These are phyloP conservation scores for Eulemur coronatus DNA, from an alignment of 2,797 vertebrate genomes.

Conservation along the genomic window DNA sequence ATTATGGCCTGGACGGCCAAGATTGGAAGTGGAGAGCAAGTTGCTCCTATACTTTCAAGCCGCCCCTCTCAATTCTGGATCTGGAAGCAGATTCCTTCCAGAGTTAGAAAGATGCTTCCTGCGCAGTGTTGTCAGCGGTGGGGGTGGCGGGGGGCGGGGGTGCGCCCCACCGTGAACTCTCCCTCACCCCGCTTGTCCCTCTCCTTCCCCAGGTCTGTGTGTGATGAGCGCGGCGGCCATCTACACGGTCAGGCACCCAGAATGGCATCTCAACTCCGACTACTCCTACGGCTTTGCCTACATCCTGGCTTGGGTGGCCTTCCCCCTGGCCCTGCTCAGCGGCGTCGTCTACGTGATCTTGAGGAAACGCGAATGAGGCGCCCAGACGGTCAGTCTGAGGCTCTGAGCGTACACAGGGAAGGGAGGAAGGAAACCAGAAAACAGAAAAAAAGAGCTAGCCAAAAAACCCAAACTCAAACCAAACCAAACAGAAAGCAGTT, in stretches of 20 bases:
- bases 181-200: not conserved
- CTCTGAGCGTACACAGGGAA: slow-evolving; percentile 76
- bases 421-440: slow-evolving; percentile 79
- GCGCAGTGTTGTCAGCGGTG: accelerated
- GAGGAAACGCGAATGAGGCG: slow-evolving; percentile 93
- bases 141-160: accelerated
- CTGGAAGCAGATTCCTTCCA: not conserved
- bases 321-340: slow-evolving; percentile 94
- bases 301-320: slow-evolving; percentile 95
- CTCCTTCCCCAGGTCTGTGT: slow-evolving; percentile 89
- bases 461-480: slow-evolving; percentile 81
- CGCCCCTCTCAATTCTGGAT: not conserved
- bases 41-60: accelerated
- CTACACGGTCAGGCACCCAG: slow-evolving; percentile 93
- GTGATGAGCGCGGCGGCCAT: slow-evolving; percentile 96
- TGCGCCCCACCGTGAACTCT: accelerated
- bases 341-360: slow-evolving; percentile 95
- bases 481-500: slow-evolving; percentile 70
- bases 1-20: too few species aligned
- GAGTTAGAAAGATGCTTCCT: not conserved
- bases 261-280: slow-evolving; percentile 48
- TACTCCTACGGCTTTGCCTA: slow-evolving; percentile 92
- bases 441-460: slow-evolving; percentile 74
- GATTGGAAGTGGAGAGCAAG: too few species aligned
- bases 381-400: slow-evolving; percentile 55